A percentile compares a stretch with the other conserved stretches of the same genome.
Evolutionary conservation across 2,113 vertebrate genomes (phyloP).

Genomic region (Rafetus swinhoei): DNA sequence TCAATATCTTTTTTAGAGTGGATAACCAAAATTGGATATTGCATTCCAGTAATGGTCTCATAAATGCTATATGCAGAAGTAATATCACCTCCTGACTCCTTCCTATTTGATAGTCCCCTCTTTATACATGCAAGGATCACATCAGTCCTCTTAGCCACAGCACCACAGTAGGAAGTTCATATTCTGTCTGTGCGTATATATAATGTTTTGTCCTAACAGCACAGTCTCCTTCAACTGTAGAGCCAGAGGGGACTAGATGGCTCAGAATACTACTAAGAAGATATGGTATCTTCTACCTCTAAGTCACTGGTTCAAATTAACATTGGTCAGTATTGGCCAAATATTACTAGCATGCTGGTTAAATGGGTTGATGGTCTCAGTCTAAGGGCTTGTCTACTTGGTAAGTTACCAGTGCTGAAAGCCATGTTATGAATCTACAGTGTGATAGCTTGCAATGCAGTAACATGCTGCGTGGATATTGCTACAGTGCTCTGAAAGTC

Average conservation of each 20-base stretch:
- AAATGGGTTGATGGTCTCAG: background rate
- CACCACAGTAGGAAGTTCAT: background rate
- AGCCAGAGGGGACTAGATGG: background rate
- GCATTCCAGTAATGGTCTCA: background rate
- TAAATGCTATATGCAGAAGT: conserved; percentile 33
- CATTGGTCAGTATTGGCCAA: fast-evolving
- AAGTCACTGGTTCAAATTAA: fast-evolving
- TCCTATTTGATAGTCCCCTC: background rate
- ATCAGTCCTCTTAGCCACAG: background rate
- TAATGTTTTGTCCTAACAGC: background rate
- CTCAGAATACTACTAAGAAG: background rate
- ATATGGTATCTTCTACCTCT: background rate
- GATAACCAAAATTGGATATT: conserved; percentile 24
- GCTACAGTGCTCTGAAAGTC: background rate
- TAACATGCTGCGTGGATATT: background rate
- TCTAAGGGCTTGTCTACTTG: background rate
- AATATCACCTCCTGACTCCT: background rate
- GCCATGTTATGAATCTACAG: background rate
- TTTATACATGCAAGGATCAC: background rate
- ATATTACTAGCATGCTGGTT: fast-evolving
- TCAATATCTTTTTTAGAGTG: background rate
- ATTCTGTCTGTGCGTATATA: background rate
- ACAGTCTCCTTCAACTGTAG: background rate
- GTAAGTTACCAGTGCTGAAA: background rate
- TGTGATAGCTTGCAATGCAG: background rate